Base-by-base conservation (phyloP, 2,888 invertebrate species). In the Phyllotreta striolata region DNA sequence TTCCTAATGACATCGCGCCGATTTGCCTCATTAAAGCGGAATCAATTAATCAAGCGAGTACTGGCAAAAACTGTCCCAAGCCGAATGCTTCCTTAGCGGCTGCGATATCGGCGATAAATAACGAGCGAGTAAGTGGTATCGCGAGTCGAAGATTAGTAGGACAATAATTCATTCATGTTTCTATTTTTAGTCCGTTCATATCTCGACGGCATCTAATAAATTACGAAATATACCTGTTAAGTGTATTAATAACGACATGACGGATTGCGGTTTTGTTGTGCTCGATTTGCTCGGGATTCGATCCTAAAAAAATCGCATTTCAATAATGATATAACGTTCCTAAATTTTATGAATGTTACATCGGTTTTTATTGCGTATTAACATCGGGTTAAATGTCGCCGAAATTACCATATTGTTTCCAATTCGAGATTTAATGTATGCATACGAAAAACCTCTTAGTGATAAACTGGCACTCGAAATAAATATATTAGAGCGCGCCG, bases 371-470 rank as follows among this genome's bases (percentile, higher is more conserved):
- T 24, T 24, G 4, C 24, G 24, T 24, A 1, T 24, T 1, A 24
- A 24, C 24, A 24, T 24, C 24, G 4, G 24, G 24, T 24, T 24
- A 24, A 24, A 24, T 24, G 24, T 24, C 24, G 4, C 24, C 24
- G 24, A 24, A 24, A 24, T 24, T 24, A 24, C 24, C 24, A 24
- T 24, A 24, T 24, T 24, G 24, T 24, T 59, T 63, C 35, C 6
- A 61, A 24, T 24, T 24, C 24, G 24, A 24, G 24, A 24, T 24
- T 24, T 24, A 24, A 24, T 24, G 24, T 24, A 24, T 24, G 1
- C 64, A 64, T 60, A 67, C 64, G 62, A 64, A 64, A 62, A 62
- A 55, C 46, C 55, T 64, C 40, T 62, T 61, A 58, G 63, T 61
- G 55, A 66, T 60, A 66, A 66, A 60, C 59, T 59, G 59, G 46